These are phyloP conservation scores for Hoplias malabaricus DNA, from an alignment of 2,113 vertebrate species.

Conservation along the genomic window DNA sequence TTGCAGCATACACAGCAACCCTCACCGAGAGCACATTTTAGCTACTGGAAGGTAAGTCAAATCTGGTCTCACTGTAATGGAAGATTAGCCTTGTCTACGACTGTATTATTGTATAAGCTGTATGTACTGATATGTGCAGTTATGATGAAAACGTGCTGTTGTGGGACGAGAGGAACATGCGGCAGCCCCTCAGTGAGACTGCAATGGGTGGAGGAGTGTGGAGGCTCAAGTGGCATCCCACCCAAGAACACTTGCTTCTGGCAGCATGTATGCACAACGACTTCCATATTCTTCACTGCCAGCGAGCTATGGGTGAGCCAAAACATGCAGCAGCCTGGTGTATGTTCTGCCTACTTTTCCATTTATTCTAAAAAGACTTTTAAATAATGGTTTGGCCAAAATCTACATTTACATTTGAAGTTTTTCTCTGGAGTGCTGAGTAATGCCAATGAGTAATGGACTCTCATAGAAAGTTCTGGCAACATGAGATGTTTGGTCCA, in stretches of 20 bases:
- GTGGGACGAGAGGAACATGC: conserved; percentile 90
- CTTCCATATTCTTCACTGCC: conserved; percentile 86
- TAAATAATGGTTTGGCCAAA: neutral
- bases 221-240: conserved; percentile 94
- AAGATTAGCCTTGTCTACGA: neutral
- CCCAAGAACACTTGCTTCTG: conserved; percentile 77
- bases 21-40: conserved; percentile 82
- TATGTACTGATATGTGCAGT: conserved; percentile 63
- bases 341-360: neutral
- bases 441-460: too few species aligned
- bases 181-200: conserved; percentile 78
- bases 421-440: too few species aligned
- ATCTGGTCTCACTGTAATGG: neutral
- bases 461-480: too few species aligned
- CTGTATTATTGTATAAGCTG: neutral
- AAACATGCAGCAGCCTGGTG: neutral
- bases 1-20: conserved; percentile 92
- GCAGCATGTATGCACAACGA: conserved; percentile 93
- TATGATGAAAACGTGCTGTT: conserved; percentile 89
- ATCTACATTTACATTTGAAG: neutral
- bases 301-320: conserved; percentile 73
- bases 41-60: conserved; percentile 88
- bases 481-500: too few species aligned
- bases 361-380: neutral
- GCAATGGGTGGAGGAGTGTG: conserved; percentile 85